Evolutionary conservation across 2,797 vertebrate species (phyloP).

Genomic region (Aldrovandia affinis): DNA sequence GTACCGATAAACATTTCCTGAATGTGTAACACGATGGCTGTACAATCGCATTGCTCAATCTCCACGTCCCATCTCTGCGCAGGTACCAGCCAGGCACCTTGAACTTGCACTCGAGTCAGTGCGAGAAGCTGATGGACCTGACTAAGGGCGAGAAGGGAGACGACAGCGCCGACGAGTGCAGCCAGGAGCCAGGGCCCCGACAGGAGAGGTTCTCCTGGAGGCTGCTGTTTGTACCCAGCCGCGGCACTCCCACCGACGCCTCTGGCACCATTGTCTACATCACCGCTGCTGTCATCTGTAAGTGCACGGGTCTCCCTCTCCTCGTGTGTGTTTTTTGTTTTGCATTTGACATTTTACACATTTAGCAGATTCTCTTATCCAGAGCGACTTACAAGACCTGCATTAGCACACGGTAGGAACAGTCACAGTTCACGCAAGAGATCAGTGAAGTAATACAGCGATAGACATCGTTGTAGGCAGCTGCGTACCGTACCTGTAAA

Average conservation of each 20-base stretch:
- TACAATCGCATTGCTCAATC: too few species aligned
- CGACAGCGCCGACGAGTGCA: conserved; percentile 70
- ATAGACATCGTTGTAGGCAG: too few species aligned
- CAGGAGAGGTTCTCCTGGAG: conserved; percentile 65
- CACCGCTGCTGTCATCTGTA: conserved; percentile 82
- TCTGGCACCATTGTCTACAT: conserved; percentile 86
- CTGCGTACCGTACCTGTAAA: too few species aligned
- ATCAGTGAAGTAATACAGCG: too few species aligned
- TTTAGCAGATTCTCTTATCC: too few species aligned
- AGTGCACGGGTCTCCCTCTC: conserved; percentile 53
- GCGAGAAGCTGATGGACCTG: conserved; percentile 81
- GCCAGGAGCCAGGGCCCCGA: conserved; percentile 44
- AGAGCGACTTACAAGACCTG: too few species aligned
- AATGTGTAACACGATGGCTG: too few species aligned
- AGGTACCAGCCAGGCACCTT: conserved; percentile 87
- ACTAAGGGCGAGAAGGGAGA: conserved; percentile 72
- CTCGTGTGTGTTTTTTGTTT: neutral
- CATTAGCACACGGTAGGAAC: too few species aligned
- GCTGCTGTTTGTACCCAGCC: conserved; percentile 73
- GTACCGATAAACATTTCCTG: too few species aligned
- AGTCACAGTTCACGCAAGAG: too few species aligned
- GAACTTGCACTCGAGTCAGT: conserved; percentile 70
- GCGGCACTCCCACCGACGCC: conserved; percentile 71
- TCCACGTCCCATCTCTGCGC: conserved; percentile 1
- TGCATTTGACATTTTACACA: neutral